Evolutionary conservation across 2,113 vertebrate species (phyloP).

Genomic region (Bufo bufo): DNA sequence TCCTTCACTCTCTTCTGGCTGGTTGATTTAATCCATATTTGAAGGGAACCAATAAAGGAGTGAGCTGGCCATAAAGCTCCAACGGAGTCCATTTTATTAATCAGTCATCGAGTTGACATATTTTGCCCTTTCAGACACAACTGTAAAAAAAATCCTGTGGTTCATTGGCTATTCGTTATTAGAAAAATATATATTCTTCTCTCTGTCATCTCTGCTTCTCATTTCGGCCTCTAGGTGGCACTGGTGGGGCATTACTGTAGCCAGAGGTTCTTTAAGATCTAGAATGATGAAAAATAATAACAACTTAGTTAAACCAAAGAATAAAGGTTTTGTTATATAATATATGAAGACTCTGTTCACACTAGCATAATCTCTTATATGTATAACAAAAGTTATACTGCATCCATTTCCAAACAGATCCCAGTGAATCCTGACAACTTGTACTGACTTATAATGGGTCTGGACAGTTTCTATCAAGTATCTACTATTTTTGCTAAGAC

Average conservation of each 20-base stretch:
- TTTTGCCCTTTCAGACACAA: neutral
- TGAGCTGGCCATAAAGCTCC: neutral
- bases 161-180: neutral
- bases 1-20: neutral
- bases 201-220: neutral
- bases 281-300: neutral
- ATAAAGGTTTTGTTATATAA: no score
- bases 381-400: no score
- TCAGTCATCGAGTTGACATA: neutral
- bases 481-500: no score
- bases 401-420: no score
- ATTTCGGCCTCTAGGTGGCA: constrained; percentile 49
- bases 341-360: neutral
- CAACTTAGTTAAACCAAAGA: neutral
- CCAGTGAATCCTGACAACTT: no score
- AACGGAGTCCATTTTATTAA: neutral
- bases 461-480: no score
- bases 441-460: no score
- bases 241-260: constrained; percentile 17
- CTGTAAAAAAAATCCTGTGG: neutral
- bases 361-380: no score
- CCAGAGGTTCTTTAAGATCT: neutral
- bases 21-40: neutral
- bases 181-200: neutral
- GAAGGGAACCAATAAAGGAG: neutral